Base-by-base conservation (phyloP, 2,888 invertebrate species). In the Dugesia japonica region DNA sequence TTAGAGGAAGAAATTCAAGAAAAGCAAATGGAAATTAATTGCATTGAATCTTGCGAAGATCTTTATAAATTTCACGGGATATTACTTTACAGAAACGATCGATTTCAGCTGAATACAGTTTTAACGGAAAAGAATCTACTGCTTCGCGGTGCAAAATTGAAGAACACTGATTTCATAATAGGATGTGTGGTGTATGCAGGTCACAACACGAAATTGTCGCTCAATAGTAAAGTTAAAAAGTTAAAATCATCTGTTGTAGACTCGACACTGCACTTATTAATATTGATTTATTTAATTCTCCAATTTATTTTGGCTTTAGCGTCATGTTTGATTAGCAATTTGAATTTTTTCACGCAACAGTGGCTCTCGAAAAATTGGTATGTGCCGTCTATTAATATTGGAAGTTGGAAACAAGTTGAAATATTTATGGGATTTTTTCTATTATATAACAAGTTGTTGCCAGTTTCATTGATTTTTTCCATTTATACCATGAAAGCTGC, bases 121-220 rank as follows among this genome's bases (percentile, higher is more conserved):
- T 20, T 74, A 26, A 33, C 74, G 7, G 28, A 20, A 20, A 90
- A 91, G 74, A 89, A 92, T 84, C 84, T 92, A 0, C 86, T 91
- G 82, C 86, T 92, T 75, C 87, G 91, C 71, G 92, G 92, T 0
- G 89, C 90, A 0, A 85, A 89, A 77, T 87, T 92, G 0, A 90
- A 89, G 83, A 91, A 91, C 81, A 92, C 91, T 0, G 89, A 90
- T 79, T 89, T 88, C 86, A 88, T 91, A 76, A 87, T 84, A 81
- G 87, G 87, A 0, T 90, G 90, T 84, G 91, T 90, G 7, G 87
- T 92, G 17, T 92, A 91, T 81, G 91, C 91, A 17, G 90, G 92
- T 0, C 89, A 89, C 83, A 90, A 90, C 80, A 91, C 91, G 0
- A 91, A 92, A 84, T 85, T 92, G 80, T 90, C 91, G 0, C 85